Percentiles rank a stretch among this genome's conserved stretches.
These are phyloP conservation scores for Patiria miniata DNA, from an alignment of 35 echinoderm and acorn worm species.

Conservation along the genomic window DNA sequence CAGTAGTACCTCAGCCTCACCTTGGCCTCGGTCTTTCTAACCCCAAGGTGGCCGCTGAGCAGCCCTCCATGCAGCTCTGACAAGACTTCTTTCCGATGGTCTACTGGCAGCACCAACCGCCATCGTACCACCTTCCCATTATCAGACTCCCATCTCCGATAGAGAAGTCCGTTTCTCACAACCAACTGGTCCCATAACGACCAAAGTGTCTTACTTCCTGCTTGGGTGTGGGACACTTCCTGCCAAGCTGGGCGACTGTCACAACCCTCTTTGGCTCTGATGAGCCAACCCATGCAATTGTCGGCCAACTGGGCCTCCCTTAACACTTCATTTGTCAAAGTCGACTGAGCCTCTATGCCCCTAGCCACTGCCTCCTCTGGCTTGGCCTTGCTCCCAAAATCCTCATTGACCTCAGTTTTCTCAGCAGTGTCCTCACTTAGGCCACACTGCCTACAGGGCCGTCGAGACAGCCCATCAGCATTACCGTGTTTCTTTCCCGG, in stretches of 20 bases:
- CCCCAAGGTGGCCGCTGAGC: neutral
- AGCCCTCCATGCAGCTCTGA: neutral
- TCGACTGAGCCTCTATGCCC: too few species aligned
- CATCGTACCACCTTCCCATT: neutral
- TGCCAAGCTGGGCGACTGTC: neutral
- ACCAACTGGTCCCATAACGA: neutral
- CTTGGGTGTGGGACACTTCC: neutral
- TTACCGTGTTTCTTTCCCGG: too few species aligned
- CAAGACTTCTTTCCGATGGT: neutral
- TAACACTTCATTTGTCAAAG: neutral
- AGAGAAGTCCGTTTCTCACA: neutral
- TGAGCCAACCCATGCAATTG: too few species aligned
- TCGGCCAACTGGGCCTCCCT: too few species aligned
- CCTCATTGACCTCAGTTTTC: neutral
- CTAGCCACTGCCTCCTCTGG: too few species aligned
- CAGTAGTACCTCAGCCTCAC: neutral
- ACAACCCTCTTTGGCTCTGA: too few species aligned
- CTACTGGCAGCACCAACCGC: neutral
- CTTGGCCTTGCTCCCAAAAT: neutral
- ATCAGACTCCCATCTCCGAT: neutral
- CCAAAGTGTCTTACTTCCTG: neutral
- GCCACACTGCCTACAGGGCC: conserved; percentile 37
- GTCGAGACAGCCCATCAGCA: neutral
- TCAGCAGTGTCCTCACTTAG: neutral
- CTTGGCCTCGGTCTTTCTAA: neutral